phyloP scores from a whole-genome alignment of 2,888 invertebrate genomes.

The Calephelis perditalis region DNA sequence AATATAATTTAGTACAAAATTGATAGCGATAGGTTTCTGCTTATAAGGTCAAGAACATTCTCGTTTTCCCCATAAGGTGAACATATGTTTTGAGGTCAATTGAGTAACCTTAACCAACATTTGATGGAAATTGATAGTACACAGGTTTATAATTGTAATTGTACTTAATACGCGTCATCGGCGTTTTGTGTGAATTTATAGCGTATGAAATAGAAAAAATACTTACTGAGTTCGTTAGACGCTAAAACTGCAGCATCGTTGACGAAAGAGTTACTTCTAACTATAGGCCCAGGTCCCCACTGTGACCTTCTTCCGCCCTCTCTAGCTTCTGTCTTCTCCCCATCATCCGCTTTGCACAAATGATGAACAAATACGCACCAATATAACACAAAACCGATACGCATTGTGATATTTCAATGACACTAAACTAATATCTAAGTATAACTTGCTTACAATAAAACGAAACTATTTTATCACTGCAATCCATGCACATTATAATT shows the following conservation, averaged over 20 bases:
- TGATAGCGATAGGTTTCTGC: no score
- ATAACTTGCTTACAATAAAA: constrained; percentile 51
- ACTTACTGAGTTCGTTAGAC: constrained; percentile 69
- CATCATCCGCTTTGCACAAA: constrained; percentile 68
- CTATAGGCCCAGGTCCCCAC: constrained; percentile 66
- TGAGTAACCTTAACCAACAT: background rate
- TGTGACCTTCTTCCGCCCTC: constrained; percentile 62
- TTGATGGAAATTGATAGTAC: background rate
- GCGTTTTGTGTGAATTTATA: background rate
- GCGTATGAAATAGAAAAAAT: constrained; percentile 28
- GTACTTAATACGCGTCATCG: background rate
- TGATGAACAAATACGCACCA: constrained; percentile 73
- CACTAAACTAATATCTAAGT: constrained; percentile 50
- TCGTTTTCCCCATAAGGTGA: background rate
- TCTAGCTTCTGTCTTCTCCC: constrained; percentile 64
- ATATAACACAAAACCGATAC: constrained; percentile 72
- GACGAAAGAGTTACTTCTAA: constrained; percentile 56
- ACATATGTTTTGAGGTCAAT: constrained; percentile 9
- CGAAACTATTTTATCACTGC: constrained; percentile 47
- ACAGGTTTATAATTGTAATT: background rate
- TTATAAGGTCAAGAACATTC: constrained; percentile 6
- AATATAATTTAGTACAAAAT: no score
- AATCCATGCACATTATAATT: constrained; percentile 68
- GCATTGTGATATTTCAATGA: constrained; percentile 72
- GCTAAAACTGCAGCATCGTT: constrained; percentile 51